These are phyloP conservation scores for Syrrhaptes paradoxus DNA, from an alignment of 2,113 vertebrate genomes.

Conservation along the genomic window DNA sequence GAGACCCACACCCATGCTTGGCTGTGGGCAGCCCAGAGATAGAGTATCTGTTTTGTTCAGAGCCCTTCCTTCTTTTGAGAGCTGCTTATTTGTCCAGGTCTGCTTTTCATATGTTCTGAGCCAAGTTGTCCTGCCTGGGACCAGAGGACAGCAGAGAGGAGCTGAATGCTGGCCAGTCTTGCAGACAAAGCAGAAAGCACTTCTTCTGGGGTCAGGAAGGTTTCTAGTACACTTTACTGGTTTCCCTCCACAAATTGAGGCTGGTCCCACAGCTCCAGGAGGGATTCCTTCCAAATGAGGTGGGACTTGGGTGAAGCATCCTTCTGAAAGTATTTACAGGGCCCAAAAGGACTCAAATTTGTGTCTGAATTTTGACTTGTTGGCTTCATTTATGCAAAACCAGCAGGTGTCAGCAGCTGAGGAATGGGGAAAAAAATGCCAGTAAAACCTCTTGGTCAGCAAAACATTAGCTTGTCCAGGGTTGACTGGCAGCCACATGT, in stretches of 20 bases:
- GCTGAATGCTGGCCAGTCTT: neutral
- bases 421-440: neutral
- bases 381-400: neutral
- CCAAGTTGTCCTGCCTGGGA: neutral
- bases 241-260: neutral
- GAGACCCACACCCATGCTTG: neutral
- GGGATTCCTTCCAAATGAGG: neutral
- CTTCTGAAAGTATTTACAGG: neutral
- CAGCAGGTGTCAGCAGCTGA: constrained; percentile 12
- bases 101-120: neutral
- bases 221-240: neutral
- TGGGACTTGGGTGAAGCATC: neutral
- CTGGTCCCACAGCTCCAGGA: neutral
- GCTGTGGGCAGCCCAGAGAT: neutral
- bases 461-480: neutral
- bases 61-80: neutral
- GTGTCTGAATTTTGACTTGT: neutral
- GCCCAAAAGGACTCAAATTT: neutral
- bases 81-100: neutral
- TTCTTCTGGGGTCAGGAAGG: neutral
- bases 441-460: neutral
- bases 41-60: neutral
- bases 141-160: neutral
- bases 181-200: neutral
- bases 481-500: neutral